Conservation (phyloP, 1,140 invertebrate genomes). For the Riptortus pedestris region DNA sequence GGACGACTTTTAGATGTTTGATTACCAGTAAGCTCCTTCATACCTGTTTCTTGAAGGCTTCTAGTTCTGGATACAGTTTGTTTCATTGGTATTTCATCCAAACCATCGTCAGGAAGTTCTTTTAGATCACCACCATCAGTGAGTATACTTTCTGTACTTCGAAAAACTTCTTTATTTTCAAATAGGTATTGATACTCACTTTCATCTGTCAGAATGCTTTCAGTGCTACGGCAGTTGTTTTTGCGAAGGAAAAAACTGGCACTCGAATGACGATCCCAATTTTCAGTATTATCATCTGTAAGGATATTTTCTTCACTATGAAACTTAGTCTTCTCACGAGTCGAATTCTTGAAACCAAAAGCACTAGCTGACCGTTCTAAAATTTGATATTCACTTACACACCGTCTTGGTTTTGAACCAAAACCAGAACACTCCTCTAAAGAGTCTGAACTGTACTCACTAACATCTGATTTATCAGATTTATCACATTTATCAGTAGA, state of each 20-base stretch:
- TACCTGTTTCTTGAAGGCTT: conserved; percentile 41
- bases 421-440: conserved; percentile 55
- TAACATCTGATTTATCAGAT: conserved; percentile 33
- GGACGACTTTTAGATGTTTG: conserved; percentile 31
- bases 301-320: conserved; percentile 65
- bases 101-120: conserved; percentile 35
- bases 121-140: conserved; percentile 51
- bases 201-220: conserved; percentile 67
- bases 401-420: conserved; percentile 47
- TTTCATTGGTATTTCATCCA: conserved; percentile 39
- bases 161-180: conserved; percentile 32
- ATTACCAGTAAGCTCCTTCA: conserved; percentile 31
- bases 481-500: conserved; percentile 20
- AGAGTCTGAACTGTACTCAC: conserved; percentile 64
- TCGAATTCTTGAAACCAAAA: conserved; percentile 33
- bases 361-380: conserved; percentile 39
- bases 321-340: conserved; percentile 33
- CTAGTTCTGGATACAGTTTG: conserved; percentile 40
- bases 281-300: conserved; percentile 54
- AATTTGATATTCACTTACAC: conserved; percentile 66
- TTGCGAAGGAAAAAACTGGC: conserved; percentile 44
- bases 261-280: conserved; percentile 41
- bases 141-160: conserved; percentile 41
- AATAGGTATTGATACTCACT: conserved; percentile 47
- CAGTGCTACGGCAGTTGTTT: conserved; percentile 58